A percentile compares a stretch with the other conserved stretches of the same genome.
These are phyloP conservation scores for Diuraphis noxia DNA, from an alignment of 1,140 invertebrate species.

Conservation along the genomic window DNA sequence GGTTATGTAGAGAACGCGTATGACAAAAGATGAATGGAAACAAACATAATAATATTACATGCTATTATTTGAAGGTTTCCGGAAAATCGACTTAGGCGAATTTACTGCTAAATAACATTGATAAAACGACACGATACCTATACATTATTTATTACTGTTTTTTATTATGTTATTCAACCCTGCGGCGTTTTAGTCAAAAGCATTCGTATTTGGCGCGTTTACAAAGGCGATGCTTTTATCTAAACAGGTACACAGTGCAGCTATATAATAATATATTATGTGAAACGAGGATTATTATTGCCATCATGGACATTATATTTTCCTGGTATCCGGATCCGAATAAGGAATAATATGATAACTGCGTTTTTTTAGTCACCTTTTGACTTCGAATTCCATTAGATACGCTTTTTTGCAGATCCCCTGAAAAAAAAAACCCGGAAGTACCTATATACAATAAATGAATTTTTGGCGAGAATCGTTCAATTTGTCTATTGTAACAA, in stretches of 20 bases:
- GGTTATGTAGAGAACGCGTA: background rate
- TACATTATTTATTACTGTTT: background rate
- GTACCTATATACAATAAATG: background rate
- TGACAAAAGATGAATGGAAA: background rate
- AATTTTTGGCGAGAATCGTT: constrained; percentile 7
- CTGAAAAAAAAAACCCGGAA: constrained; percentile 35
- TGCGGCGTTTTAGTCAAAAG: background rate
- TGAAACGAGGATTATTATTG: background rate
- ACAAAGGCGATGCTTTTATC: background rate
- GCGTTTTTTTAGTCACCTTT: background rate
- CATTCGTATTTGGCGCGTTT: background rate
- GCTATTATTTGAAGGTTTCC: background rate
- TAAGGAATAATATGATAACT: background rate
- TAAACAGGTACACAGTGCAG: background rate
- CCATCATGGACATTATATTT: background rate
- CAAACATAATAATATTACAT: background rate
- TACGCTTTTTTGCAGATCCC: background rate
- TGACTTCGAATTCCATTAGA: background rate
- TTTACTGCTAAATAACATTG: background rate
- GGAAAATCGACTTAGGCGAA: background rate
- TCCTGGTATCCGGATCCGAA: background rate
- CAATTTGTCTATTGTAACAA: constrained; percentile 42
- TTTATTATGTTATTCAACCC: background rate
- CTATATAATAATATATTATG: background rate
- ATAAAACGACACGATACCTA: background rate